phyloP scores from a whole-genome alignment of 2,797 vertebrate species.

The Phrynocephalus forsythii region DNA sequence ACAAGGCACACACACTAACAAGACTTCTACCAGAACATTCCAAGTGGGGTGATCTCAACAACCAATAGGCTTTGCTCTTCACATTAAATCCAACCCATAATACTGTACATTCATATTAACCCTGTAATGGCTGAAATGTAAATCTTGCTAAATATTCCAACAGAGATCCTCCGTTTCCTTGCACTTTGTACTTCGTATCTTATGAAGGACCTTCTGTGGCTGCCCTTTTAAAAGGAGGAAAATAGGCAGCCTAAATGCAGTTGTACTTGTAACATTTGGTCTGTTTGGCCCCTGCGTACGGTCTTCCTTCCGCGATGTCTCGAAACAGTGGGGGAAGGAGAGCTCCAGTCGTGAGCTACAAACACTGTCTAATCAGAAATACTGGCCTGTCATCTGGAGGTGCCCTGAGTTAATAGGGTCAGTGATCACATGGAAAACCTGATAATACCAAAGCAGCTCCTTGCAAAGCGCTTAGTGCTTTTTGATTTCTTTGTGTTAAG shows the following conservation, averaged over 20 bases:
- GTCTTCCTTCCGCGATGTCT: neutral
- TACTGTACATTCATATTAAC: no score
- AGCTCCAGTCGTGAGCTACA: neutral
- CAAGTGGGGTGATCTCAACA: no score
- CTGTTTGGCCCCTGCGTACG: neutral
- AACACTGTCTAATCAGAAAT: conserved; percentile 22
- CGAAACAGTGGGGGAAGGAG: neutral
- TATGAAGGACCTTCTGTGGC: neutral
- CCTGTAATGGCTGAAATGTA: no score
- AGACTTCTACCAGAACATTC: no score
- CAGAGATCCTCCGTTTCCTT: neutral
- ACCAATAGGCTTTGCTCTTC: no score
- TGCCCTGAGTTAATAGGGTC: conserved; percentile 34
- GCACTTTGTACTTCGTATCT: neutral
- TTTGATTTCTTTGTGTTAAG: conserved; percentile 24
- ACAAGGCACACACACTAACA: no score
- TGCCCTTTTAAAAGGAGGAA: neutral
- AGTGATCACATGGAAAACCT: conserved; percentile 15
- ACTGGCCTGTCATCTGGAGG: neutral
- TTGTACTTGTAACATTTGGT: neutral
- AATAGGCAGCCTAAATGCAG: neutral
- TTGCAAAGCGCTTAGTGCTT: conserved; percentile 18
- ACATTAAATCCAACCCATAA: no score
- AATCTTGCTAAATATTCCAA: no score
- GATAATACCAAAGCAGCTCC: conserved; percentile 8